These are phyloP conservation scores for Agrilus planipennis DNA, from an alignment of 1,140 invertebrate genomes.

Conservation along the genomic window DNA sequence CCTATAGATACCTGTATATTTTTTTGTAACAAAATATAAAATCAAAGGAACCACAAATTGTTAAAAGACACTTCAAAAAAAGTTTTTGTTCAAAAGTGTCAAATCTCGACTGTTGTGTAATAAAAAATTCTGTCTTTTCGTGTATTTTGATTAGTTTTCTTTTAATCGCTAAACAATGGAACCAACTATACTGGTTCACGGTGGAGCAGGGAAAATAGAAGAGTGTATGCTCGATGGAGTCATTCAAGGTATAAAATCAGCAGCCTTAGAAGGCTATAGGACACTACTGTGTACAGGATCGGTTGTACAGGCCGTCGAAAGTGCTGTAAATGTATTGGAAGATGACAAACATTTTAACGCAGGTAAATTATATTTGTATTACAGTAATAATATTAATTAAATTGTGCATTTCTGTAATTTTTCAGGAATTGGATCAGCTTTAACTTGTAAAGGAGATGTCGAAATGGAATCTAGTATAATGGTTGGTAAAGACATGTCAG, in stretches of 20 bases:
- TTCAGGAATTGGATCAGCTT: constrained; percentile 48
- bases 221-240: constrained; percentile 36
- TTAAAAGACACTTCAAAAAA: too few relatives aligned
- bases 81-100: too few relatives aligned
- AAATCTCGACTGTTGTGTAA: too few relatives aligned
- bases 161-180: too few relatives aligned
- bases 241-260: constrained; percentile 43
- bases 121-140: too few relatives aligned
- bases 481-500: constrained; percentile 46
- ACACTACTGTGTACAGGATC: constrained; percentile 32
- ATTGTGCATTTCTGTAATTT: too few relatives aligned
- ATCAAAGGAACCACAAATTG: too few relatives aligned
- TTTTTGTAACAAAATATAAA: too few relatives aligned
- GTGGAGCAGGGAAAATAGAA: constrained; percentile 47
- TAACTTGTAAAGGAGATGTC: constrained; percentile 49
- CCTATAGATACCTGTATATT: too few relatives aligned
- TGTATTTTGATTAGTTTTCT: too few relatives aligned
- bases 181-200: constrained; percentile 45
- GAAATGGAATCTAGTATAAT: constrained; percentile 70
- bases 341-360: constrained; percentile 55
- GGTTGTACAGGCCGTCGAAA: constrained; percentile 53
- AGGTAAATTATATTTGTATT: too few relatives aligned
- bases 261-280: constrained; percentile 41
- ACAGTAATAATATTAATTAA: neutral
- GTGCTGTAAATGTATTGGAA: constrained; percentile 52